Evolutionary conservation across 2,113 vertebrate genomes (phyloP).

Genomic region (Menura novaehollandiae): DNA sequence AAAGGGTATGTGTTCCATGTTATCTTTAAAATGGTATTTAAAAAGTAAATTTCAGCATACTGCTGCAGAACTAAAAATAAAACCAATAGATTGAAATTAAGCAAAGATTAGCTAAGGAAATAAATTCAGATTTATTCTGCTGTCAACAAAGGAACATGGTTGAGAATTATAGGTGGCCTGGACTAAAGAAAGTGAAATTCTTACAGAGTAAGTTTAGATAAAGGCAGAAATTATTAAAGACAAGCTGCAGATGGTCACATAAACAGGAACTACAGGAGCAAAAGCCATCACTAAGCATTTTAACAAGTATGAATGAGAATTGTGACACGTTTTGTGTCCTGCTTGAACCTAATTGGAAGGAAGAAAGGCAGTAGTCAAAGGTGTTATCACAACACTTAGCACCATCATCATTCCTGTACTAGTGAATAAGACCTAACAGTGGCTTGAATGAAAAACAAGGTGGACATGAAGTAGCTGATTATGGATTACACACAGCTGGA

Average conservation of each 20-base stretch:
- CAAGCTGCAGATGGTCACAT: not conserved
- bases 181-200: not conserved
- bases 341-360: not conserved
- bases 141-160: not conserved
- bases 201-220: not conserved
- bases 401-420: not conserved
- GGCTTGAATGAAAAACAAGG: not conserved
- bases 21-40: not conserved
- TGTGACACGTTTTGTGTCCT: not conserved
- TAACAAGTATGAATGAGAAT: not conserved
- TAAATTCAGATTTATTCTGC: not conserved
- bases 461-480: not conserved
- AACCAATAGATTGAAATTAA: not conserved
- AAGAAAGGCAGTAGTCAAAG: not conserved
- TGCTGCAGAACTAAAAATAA: not conserved
- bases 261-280: not conserved
- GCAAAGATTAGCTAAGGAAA: not conserved
- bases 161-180: not conserved
- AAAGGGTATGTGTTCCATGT: not conserved
- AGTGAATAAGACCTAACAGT: not conserved
- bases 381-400: not conserved
- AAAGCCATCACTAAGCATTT: not conserved
- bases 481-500: not conserved
- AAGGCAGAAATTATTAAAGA: not conserved
- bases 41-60: not conserved